These are phyloP conservation scores for Pollenia amentaria DNA, from an alignment of 2,888 invertebrate genomes.

Conservation along the genomic window DNA sequence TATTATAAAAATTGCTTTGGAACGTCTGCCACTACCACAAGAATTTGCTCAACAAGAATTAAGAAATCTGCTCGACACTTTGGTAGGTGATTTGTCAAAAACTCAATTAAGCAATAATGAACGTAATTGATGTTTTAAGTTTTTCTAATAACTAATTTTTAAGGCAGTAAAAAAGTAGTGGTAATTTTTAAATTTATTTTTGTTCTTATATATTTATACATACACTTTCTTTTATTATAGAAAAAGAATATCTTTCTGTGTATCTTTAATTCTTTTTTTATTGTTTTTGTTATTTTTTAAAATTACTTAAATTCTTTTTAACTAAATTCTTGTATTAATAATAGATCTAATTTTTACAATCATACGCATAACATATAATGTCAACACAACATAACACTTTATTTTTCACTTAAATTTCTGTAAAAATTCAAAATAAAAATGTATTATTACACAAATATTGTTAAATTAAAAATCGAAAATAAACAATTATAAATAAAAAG, in stretches of 20 bases:
- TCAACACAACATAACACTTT: not conserved
- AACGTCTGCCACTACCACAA: conserved; percentile 84
- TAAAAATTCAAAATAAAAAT: not conserved
- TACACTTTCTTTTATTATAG: not conserved
- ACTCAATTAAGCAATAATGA: conserved; percentile 72
- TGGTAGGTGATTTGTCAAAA: conserved; percentile 79
- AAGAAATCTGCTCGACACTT: conserved; percentile 79
- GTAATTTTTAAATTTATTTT: conserved; percentile 51
- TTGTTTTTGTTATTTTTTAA: conserved; percentile 30
- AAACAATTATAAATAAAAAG: conserved; percentile 15
- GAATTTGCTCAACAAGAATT: conserved; percentile 84
- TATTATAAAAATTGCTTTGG: conserved; percentile 82
- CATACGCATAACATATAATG: conserved; percentile 4
- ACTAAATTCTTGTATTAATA: not conserved
- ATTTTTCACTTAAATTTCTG: not conserved
- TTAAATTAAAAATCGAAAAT: conserved; percentile 40
- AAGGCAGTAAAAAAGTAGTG: conserved; percentile 31
- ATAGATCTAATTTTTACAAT: not conserved
- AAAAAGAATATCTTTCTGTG: not conserved
- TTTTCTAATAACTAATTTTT: conserved; percentile 13
- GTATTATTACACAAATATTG: conserved; percentile 28
- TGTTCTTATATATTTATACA: not conserved
- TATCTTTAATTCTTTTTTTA: not conserved
- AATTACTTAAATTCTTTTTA: conserved; percentile 15
- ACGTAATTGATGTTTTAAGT: conserved; percentile 62